Evolutionary conservation across 2,888 invertebrate species (phyloP), one percentile per base, ranked within the genome.

Genomic region (Pilophorus perplexus): DNA sequence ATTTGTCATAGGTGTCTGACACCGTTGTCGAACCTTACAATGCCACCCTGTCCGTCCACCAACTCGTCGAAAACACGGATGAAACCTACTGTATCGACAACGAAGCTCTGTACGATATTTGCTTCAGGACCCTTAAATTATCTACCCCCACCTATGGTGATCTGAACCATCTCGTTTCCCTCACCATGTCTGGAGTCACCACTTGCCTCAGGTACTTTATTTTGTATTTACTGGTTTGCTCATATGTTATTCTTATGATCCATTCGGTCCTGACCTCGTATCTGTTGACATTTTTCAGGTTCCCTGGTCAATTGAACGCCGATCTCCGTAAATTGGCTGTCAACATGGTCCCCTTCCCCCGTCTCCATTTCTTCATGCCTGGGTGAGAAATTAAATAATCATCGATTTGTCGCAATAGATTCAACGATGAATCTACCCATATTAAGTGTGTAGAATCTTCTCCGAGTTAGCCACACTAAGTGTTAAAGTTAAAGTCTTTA

Each of bases 121-220:
- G 85, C 76, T 85, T 84, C 78, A 77, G 84, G 52, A 81, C 81
- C 18, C 75, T 81, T 40, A 81, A 81, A 73, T 76, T 81, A 12
- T 78, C 75, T 71, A 79, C 80, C 25, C 83, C 83, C 8, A 82
- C 82, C 2, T 83, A 84, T 71, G 83, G 83, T 67, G 83, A 84
- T 73, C 76, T 83, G 67, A 83, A 83, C 76, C 78, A 84, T 75
- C 77, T 83, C 67, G 82, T 80, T 27, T 76, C 77, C 22, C 71
- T 87, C 68, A 90, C 89, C 66, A 90, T 90, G 89, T 90, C 90
- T 50, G 90, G 90, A 64, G 91, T 93, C 8, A 93, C 92, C 65
- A 94, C 94, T 67, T 94, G 94, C 78, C 81, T 90, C 66, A 80
- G 89, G 44, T 59, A 10, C n/a, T n/a, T n/a, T n/a, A n/a, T n/a